Percentiles rank a stretch among this genome's conserved stretches.
phyloP scores from a whole-genome alignment of 2,888 invertebrate species.

The Agrochola lychnidis region DNA sequence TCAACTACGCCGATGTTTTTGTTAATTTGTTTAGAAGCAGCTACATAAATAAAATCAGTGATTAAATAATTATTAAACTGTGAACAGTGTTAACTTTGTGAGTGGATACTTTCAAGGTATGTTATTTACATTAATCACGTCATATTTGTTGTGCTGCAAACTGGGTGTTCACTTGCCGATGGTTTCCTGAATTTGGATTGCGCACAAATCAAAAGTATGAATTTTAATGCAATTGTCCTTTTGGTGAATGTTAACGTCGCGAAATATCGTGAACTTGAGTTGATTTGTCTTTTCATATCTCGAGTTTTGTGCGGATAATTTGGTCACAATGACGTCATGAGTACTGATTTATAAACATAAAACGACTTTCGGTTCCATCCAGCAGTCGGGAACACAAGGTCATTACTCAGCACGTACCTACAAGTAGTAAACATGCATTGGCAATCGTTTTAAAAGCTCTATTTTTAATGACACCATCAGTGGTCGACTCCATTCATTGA shows the following conservation, averaged over 20 bases:
- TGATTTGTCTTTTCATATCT: slow-evolving; percentile 69
- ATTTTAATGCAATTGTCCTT: slow-evolving; percentile 32
- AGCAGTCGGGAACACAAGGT: slow-evolving; percentile 86
- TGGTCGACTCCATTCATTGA: slow-evolving; percentile 72
- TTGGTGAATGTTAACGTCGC: slow-evolving; percentile 38
- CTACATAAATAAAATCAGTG: slow-evolving; percentile 62
- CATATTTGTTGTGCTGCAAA: slow-evolving; percentile 77
- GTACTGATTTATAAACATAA: slow-evolving; percentile 88
- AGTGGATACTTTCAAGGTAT: slow-evolving; percentile 80
- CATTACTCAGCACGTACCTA: slow-evolving; percentile 79
- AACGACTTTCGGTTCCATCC: slow-evolving; percentile 84
- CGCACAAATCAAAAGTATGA: slow-evolving; percentile 45
- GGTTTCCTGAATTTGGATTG: slow-evolving; percentile 62
- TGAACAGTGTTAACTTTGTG: slow-evolving; percentile 68
- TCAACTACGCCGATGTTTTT: slow-evolving; percentile 82
- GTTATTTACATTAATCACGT: slow-evolving; percentile 83
- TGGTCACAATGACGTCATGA: slow-evolving; percentile 87
- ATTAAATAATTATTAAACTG: slow-evolving; percentile 59
- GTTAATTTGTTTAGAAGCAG: slow-evolving; percentile 65
- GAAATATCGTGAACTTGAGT: slow-evolving; percentile 48
- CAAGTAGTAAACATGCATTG: slow-evolving; percentile 85
- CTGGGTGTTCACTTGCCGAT: slow-evolving; percentile 77
- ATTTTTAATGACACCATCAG: slow-evolving; percentile 83
- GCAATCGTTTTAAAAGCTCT: slow-evolving; percentile 82
- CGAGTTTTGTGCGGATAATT: slow-evolving; percentile 79